A percentile compares a stretch with the other conserved stretches of the same genome.
phyloP scores from a whole-genome alignment of 2,888 invertebrate genomes.

The Trichopria drosophilae region DNA sequence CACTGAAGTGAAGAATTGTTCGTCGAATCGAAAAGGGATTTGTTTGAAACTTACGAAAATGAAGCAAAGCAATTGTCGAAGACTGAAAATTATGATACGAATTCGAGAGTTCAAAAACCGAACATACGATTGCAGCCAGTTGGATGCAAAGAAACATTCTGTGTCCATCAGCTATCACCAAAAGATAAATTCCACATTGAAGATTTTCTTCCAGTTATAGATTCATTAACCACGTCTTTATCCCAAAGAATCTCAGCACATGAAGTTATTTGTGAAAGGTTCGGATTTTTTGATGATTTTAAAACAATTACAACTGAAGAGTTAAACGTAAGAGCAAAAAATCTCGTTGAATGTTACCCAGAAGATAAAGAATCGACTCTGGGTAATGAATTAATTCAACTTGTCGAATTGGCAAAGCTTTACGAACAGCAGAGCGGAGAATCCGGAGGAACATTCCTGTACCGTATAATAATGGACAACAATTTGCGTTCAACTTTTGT shows the following conservation, averaged over 20 bases:
- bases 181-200: constrained; percentile 22
- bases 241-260: constrained; percentile 12
- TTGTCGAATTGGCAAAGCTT: no score
- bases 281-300: constrained; percentile 3
- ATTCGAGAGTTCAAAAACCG: no score
- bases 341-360: constrained; percentile 1
- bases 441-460: constrained; percentile 7
- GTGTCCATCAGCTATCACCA: constrained; percentile 18
- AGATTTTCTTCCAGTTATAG: constrained; percentile 14
- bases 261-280: constrained; percentile 7
- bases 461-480: constrained; percentile 5
- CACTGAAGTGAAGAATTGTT: constrained; percentile 37
- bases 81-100: no score
- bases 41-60: constrained; percentile 37
- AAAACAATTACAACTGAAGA: background rate
- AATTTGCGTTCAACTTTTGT: constrained; percentile 6
- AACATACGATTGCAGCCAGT: no score
- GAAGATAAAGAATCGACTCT: constrained; percentile 13
- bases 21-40: constrained; percentile 35
- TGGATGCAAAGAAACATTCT: no score
- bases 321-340: no score
- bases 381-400: no score
- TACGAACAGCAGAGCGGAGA: no score
- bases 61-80: constrained; percentile 32
- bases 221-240: constrained; percentile 8